These are phyloP conservation scores for Phyllotreta cruciferae DNA, from an alignment of 2,888 invertebrate genomes.

Conservation along the genomic window DNA sequence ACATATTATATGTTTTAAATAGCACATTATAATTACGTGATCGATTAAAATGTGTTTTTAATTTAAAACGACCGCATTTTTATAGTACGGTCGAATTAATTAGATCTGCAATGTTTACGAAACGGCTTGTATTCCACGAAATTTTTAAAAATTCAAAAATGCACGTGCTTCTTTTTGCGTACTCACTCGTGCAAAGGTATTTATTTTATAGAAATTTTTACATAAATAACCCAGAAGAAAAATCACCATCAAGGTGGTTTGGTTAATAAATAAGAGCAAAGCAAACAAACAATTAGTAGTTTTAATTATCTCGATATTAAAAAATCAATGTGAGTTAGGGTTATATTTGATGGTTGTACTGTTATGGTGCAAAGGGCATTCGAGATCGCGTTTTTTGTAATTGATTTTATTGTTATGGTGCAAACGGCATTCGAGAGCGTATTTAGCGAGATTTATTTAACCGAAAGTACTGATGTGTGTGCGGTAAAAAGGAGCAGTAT, in stretches of 20 bases:
- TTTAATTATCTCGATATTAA: conserved; percentile 29
- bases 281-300: conserved; percentile 35
- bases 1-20: too few species aligned
- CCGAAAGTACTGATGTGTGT: conserved; percentile 12
- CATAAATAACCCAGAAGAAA: conserved; percentile 33
- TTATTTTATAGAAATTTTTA: conserved; percentile 22
- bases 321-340: background rate
- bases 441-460: conserved; percentile 15
- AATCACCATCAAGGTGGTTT: conserved; percentile 37
- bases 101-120: too few species aligned
- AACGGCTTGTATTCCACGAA: background rate
- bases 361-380: too few species aligned
- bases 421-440: conserved; percentile 2
- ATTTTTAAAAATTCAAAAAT: conserved; percentile 8
- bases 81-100: background rate
- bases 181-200: background rate
- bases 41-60: too few species aligned
- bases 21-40: too few species aligned
- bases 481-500: conserved; percentile 6
- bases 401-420: too few species aligned
- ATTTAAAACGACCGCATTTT: background rate
- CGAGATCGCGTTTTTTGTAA: too few species aligned
- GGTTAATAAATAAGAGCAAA: conserved; percentile 38
- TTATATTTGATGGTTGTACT: too few species aligned
- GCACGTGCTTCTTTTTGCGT: conserved; percentile 10